Conservation (phyloP, 2,888 invertebrate genomes). For the Torymus texanus region DNA sequence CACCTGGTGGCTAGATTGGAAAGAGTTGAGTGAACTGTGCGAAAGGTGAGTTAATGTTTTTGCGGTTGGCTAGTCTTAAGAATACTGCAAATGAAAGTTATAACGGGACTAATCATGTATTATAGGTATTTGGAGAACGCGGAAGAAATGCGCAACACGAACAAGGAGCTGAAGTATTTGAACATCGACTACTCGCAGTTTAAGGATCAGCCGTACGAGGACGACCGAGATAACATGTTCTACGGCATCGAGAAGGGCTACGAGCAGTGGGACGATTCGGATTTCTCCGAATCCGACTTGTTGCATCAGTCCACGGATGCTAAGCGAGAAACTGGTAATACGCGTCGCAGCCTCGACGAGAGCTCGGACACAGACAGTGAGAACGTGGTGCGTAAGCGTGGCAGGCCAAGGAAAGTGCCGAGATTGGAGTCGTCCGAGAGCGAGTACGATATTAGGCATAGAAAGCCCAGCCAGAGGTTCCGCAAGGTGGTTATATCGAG, state of each 20-base stretch:
- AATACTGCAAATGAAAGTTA: not conserved
- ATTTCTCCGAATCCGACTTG: constrained; percentile 63
- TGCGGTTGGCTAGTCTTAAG: not conserved
- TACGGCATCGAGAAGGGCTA: constrained; percentile 82
- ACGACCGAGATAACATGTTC: constrained; percentile 76
- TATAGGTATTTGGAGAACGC: constrained; percentile 77
- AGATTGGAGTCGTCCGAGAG: constrained; percentile 72
- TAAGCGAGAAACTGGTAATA: constrained; percentile 59
- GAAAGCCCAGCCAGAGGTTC: constrained; percentile 64
- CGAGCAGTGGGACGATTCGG: constrained; percentile 73
- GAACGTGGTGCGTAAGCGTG: constrained; percentile 64
- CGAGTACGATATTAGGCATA: constrained; percentile 70
- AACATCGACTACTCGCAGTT: constrained; percentile 84
- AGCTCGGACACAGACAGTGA: constrained; percentile 72
- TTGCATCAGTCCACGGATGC: constrained; percentile 68
- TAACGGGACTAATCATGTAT: not conserved
- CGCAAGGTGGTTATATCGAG: constrained; percentile 66
- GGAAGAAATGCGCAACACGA: constrained; percentile 80
- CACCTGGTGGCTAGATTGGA: constrained; percentile 82
- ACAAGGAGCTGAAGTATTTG: constrained; percentile 82
- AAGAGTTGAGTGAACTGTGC: constrained; percentile 78
- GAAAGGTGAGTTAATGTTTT: constrained; percentile 61
- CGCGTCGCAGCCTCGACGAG: constrained; percentile 69
- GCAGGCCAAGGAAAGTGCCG: constrained; percentile 65
- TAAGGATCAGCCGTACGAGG: constrained; percentile 80